phyloP scores from a whole-genome alignment of 1,140 invertebrate genomes.

The Tetramorium parvispinum region DNA sequence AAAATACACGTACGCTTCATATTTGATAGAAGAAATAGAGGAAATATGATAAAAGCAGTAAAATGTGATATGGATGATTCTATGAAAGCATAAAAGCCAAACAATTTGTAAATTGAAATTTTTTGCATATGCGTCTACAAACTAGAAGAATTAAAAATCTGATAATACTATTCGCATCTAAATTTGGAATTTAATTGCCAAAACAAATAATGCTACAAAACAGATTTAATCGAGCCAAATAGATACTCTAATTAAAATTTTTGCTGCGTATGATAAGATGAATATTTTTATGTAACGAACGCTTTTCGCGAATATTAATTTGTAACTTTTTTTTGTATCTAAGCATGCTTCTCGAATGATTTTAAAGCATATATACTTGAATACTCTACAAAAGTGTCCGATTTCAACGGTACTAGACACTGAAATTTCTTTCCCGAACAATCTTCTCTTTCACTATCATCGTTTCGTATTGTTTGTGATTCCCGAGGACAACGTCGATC shows the following conservation, averaged over 20 bases:
- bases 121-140: not conserved
- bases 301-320: not conserved
- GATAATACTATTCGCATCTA: not conserved
- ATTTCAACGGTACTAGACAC: not conserved
- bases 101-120: not conserved
- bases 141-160: not conserved
- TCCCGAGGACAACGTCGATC: not conserved
- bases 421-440: not conserved
- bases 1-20: not conserved
- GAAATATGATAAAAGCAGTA: not conserved
- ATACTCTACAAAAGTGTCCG: not conserved
- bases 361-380: not conserved
- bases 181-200: not conserved
- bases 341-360: not conserved
- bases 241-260: not conserved
- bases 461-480: not conserved
- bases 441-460: constrained; percentile 16
- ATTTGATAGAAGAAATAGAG: not conserved
- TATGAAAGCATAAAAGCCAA: not conserved
- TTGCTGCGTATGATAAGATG: not conserved
- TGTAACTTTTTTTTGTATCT: not conserved
- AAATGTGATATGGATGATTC: not conserved
- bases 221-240: not conserved
- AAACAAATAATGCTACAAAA: not conserved
- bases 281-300: not conserved